phyloP scores from a whole-genome alignment of 2,113 vertebrate genomes.

The Otus sunia region DNA sequence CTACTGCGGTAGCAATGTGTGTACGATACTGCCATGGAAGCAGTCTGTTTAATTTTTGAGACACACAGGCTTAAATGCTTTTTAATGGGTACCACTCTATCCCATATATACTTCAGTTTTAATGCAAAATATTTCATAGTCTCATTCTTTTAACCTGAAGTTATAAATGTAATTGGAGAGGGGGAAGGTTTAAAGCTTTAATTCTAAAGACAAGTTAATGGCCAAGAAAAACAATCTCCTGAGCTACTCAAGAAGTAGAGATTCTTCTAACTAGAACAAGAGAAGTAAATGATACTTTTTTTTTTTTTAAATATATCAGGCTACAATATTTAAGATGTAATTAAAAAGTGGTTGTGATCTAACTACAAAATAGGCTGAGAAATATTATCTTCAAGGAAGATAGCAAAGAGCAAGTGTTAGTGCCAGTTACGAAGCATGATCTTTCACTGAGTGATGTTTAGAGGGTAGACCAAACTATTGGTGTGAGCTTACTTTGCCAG shows the following conservation, averaged over 20 bases:
- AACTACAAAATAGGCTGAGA: background rate
- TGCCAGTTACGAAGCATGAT: background rate
- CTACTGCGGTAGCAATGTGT: background rate
- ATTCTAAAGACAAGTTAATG: background rate
- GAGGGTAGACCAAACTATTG: background rate
- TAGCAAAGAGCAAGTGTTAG: background rate
- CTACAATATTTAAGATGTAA: background rate
- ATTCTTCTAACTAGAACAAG: background rate
- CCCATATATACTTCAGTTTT: background rate
- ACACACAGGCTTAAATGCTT: accelerated
- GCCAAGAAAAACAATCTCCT: background rate
- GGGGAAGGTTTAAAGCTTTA: background rate
- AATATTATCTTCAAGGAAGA: background rate
- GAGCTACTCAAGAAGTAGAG: background rate
- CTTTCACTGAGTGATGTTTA: background rate
- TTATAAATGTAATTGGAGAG: background rate
- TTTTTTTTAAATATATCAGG: background rate
- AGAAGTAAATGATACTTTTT: background rate
- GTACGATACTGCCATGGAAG: background rate
- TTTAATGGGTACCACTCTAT: background rate
- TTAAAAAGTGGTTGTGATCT: background rate
- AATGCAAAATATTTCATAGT: background rate
- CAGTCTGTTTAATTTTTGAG: background rate
- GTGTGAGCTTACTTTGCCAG: background rate
- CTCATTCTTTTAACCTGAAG: background rate